Base-by-base conservation (phyloP, 1,140 invertebrate genomes). In the Proales similis region DNA sequence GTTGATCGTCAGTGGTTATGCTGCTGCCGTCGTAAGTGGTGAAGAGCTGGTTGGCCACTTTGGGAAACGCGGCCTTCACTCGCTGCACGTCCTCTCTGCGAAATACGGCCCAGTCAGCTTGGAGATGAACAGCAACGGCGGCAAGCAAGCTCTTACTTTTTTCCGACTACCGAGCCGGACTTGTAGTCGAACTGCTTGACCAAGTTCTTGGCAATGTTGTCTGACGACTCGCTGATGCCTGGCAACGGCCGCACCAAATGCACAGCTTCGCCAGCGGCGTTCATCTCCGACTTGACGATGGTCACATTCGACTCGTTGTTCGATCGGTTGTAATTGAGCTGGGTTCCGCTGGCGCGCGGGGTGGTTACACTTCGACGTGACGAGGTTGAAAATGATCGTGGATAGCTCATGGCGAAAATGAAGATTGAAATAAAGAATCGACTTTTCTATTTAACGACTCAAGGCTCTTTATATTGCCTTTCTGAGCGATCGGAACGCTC, bases 51-150 rank as follows among this genome's bases (percentile, higher is more conserved):
- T 57, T 57, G n/a, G 51, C 51, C 29, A 42, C 1, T 20, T 57
- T 57, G 11, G 51, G 51, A 26, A 57, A 57, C 39, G 51, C 51
- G 19, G 51, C 36, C 30, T 57, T 36, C 27, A 57, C 51, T 3
- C 24, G 27, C 20, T 57, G 36, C 4, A 57, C 39, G 11, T 57
- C 51, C 45, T 57, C 20, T 42, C 51, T 57, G 14, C 14, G 9
- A 9, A 9, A 36, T 36, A 36, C 9, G 14, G 14, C 14, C 9
- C 9, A 36, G 14, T 36, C 9, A n/a, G n/a, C n/a, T n/a, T 36
- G 9, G 14, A 36, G 14, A 36, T 36, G 14, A 36, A 36, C 9
- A 36, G 9, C 33, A 36, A 14, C 33, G 14, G 9, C 9, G 14
- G 14, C 14, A 36, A 36, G 17, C 6, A 22, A 49, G 22, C 6